Base-by-base conservation (phyloP, 2,113 vertebrate genomes). In the Perognathus longimembris region DNA sequence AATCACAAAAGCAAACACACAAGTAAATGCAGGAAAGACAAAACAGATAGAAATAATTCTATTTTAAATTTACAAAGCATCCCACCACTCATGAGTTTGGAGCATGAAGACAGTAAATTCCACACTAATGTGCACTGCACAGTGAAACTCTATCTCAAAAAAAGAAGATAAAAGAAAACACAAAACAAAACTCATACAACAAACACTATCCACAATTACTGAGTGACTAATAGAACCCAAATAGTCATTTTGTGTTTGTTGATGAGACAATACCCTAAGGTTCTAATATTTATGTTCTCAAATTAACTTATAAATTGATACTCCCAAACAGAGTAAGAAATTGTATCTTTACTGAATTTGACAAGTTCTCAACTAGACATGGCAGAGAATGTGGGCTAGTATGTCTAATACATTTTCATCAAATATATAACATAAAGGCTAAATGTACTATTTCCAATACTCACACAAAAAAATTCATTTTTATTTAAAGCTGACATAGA, bases 291-390 rank as follows among this genome's bases (percentile, higher is more conserved):
- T 14, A 28, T 84, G 71, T 74, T 75, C 17, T 17, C 5, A 59
- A 54, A 89, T 78, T 74, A 71, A 38, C 74, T 74, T 85, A 74
- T 59, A 59, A 40, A 75, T 81, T 36, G 32, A 66, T 79, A 32
- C 11, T 90, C 10, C 11, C 1, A 84, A 80, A 76, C 4, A 57
- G 40, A 87, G 50, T 17, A 32, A 14, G 1, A 59, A 36, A 61
- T 69, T 73, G 28, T 8, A 75, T 69, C 84, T 89, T 88, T 71
- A 89, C 18, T 61, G 2, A 89, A 78, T 79, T 70, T 45, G 42
- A 75, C 57, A 83, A 91, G 63, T 34, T 73, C 7, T 73, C 8
- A 61, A 92, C 4, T 63, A 63, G 4, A 30, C 64, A 54, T 36
- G 11, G n/a, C 7, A 73, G 38, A 61, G 24, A 91, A 85, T 76